Conservation (phyloP, 2,888 invertebrate genomes). For the Diarsia dahlii region DNA sequence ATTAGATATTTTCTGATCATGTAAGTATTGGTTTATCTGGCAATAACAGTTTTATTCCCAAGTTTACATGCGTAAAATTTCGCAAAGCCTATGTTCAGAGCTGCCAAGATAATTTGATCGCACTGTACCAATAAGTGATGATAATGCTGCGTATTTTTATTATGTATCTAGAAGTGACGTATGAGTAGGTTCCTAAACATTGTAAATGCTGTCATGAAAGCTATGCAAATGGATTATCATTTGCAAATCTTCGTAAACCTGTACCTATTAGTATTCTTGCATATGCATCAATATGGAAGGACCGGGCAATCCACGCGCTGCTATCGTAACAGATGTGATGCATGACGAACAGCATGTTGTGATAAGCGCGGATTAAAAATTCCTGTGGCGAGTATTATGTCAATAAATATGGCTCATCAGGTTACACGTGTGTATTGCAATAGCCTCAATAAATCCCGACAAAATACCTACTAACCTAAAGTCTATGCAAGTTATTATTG, state of each 20-base stretch:
- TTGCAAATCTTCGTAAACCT: conserved; percentile 1
- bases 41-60: too few relatives aligned
- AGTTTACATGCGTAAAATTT: too few relatives aligned
- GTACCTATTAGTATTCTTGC: not conserved
- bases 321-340: conserved; percentile 44
- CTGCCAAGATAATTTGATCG: too few relatives aligned
- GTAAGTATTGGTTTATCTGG: too few relatives aligned
- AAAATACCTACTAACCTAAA: not conserved
- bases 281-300: not conserved
- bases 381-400: conserved; percentile 17
- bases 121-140: not conserved
- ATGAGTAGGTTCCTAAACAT: not conserved
- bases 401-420: conserved; percentile 8
- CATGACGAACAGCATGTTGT: conserved; percentile 25
- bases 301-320: not conserved
- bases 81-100: too few relatives aligned
- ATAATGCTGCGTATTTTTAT: not conserved
- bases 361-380: conserved; percentile 47
- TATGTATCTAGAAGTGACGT: not conserved
- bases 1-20: too few relatives aligned
- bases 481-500: not conserved
- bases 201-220: not conserved
- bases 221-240: not conserved
- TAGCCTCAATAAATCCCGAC: not conserved
- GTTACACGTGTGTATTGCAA: not conserved